These are phyloP conservation scores for Phallusia fumigata DNA, from an alignment of 23 tunicate species.

Conservation along the genomic window DNA sequence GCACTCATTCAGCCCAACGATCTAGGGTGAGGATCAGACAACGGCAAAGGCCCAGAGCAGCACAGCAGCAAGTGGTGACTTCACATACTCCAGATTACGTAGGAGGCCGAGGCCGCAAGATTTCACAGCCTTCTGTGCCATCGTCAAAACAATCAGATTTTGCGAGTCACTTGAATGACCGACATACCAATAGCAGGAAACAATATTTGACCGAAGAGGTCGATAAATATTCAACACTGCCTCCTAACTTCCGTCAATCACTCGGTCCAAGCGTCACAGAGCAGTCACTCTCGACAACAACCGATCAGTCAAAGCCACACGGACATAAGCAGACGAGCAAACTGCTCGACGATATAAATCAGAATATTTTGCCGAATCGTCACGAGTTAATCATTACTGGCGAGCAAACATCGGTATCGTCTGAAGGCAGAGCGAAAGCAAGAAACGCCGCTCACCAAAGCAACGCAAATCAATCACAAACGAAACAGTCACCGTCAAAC, in stretches of 20 bases:
- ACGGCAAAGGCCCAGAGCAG: conserved; percentile 2
- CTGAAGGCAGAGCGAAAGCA: conserved; percentile 35
- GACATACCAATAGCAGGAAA: conserved; percentile 10
- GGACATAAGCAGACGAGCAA: neutral
- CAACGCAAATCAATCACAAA: conserved; percentile 52
- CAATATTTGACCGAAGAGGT: conserved; percentile 23
- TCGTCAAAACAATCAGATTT: conserved; percentile 2
- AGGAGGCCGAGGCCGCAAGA: neutral
- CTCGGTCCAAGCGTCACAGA: neutral
- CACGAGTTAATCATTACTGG: conserved; percentile 61
- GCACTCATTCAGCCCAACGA: conserved; percentile 9
- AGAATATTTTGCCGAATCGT: conserved; percentile 17
- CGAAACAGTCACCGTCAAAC: conserved; percentile 12
- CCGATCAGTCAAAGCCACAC: conserved; percentile 10
- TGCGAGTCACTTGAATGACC: neutral
- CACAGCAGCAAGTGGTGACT: conserved; percentile 8
- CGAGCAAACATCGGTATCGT: conserved; percentile 46
- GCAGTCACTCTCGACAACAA: neutral
- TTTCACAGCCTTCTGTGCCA: neutral
- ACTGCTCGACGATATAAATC: conserved; percentile 12
- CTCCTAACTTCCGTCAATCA: conserved; percentile 38
- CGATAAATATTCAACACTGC: conserved; percentile 58
- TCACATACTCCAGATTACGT: conserved; percentile 26
- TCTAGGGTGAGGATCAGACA: neutral
- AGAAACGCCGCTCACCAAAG: conserved; percentile 9